A percentile compares a stretch with the other conserved stretches of the same genome.
Conservation (phyloP, 2,797 vertebrate genomes). For the Myoxocephalus aenaeus region DNA sequence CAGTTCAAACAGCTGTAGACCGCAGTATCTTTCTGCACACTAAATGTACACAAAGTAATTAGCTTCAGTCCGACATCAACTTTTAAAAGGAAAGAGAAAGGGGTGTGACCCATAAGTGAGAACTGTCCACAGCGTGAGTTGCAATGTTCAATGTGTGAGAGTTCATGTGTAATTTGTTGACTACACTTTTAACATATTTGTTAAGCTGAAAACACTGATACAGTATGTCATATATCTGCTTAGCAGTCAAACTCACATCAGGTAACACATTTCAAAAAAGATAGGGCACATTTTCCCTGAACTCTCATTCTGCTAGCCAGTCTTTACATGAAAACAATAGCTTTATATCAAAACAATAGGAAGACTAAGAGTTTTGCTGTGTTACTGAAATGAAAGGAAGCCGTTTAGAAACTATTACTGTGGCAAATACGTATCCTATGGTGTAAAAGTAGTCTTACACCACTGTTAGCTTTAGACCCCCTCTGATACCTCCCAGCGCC, state of each 20-base stretch:
- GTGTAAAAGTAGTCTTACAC: neutral
- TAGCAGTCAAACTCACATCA: neutral
- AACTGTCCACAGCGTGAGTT: neutral
- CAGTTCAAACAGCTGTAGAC: slow-evolving; percentile 57
- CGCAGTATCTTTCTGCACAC: slow-evolving; percentile 4
- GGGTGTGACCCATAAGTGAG: slow-evolving; percentile 8
- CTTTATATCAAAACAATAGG: neutral
- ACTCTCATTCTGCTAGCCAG: neutral
- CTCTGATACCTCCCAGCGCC: neutral
- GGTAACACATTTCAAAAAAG: no score
- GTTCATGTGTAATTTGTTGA: neutral
- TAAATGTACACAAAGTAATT: slow-evolving; percentile 45
- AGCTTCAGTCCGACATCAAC: slow-evolving; percentile 27
- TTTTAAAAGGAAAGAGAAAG: slow-evolving; percentile 28
- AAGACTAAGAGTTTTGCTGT: neutral
- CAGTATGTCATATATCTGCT: neutral
- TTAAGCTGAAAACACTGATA: neutral
- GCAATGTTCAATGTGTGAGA: neutral
- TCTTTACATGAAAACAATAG: neutral
- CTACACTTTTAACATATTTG: neutral
- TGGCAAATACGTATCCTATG: neutral
- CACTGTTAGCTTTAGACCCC: neutral
- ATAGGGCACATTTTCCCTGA: neutral
- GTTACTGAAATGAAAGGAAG: neutral
- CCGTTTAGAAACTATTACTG: neutral